phyloP scores from a whole-genome alignment of 2,113 vertebrate genomes.

The Columbina picui region DNA sequence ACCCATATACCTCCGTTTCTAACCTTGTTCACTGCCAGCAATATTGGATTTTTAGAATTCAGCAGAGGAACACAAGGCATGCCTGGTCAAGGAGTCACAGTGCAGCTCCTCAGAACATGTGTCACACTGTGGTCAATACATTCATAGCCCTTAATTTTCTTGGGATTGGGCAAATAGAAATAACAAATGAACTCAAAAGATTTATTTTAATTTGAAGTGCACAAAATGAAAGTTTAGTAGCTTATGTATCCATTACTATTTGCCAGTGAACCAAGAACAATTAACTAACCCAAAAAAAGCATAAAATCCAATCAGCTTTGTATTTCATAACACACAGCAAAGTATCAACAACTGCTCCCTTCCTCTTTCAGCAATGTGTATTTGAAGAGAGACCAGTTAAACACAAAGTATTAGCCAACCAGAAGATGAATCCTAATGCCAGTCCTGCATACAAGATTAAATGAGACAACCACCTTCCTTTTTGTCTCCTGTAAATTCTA shows the following conservation, averaged over 20 bases:
- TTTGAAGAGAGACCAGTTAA: background rate
- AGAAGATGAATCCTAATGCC: background rate
- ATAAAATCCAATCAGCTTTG: background rate
- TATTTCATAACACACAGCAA: background rate
- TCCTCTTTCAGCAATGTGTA: background rate
- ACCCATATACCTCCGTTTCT: fast-evolving
- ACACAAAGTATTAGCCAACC: background rate
- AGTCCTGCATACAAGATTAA: background rate
- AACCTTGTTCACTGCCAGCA: background rate
- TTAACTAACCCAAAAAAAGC: background rate
- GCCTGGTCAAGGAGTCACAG: background rate
- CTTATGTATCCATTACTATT: background rate
- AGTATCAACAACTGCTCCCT: background rate
- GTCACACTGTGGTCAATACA: background rate
- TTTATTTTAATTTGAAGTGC: background rate
- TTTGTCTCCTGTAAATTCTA: background rate
- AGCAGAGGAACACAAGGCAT: background rate
- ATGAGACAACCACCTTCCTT: background rate
- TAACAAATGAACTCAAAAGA: background rate
- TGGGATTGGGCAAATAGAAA: background rate
- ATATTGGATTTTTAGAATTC: background rate
- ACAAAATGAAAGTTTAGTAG: background rate
- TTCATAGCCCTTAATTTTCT: background rate
- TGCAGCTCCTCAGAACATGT: background rate
- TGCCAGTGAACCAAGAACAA: background rate